Evolutionary conservation across 1,140 invertebrate species (phyloP).

Genomic region (Brevipalpus yothersi): DNA sequence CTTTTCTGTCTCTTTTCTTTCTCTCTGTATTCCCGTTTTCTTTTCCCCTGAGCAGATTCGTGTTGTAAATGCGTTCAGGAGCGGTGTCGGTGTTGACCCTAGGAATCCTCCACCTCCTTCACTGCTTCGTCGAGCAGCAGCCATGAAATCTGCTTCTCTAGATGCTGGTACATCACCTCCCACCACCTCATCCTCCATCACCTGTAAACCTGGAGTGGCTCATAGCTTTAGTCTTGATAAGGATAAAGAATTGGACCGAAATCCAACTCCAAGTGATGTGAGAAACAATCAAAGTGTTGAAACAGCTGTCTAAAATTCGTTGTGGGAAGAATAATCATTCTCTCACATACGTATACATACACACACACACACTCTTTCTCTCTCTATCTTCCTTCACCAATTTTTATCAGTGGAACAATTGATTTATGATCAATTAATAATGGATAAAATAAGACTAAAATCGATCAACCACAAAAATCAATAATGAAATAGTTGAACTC

Average conservation of each 20-base stretch:
- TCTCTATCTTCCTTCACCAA: neutral
- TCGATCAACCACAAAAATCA: neutral
- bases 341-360: neutral
- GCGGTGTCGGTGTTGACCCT: slow-evolving; percentile 58
- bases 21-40: neutral
- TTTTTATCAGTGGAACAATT: neutral
- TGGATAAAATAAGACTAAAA: neutral
- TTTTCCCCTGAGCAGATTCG: slow-evolving; percentile 44
- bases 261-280: neutral
- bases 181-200: neutral
- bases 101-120: slow-evolving; percentile 43
- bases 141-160: slow-evolving; percentile 7
- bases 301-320: neutral
- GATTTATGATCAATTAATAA: neutral
- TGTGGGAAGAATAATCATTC: neutral
- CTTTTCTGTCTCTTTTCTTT: neutral
- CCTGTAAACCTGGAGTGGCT: neutral
- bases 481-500: neutral
- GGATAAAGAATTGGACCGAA: neutral
- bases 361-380: neutral
- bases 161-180: neutral
- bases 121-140: slow-evolving; percentile 5
- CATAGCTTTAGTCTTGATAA: neutral
- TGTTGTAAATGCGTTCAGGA: slow-evolving; percentile 96
- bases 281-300: neutral